These are phyloP conservation scores for Agriopis leucophaearia DNA, from an alignment of 2,888 invertebrate species.

Conservation along the genomic window DNA sequence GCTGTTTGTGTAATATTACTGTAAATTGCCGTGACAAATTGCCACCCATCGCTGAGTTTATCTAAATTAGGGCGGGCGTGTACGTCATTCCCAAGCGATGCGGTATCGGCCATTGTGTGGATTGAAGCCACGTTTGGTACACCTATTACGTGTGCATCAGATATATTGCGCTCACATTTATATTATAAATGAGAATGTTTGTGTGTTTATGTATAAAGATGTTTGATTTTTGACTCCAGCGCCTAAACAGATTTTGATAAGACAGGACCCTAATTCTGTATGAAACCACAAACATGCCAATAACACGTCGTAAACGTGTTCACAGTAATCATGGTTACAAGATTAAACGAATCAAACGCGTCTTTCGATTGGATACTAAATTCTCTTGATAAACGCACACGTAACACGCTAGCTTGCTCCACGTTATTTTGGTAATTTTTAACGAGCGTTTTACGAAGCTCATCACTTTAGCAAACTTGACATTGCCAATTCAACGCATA, in stretches of 20 bases:
- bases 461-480: too few relatives aligned
- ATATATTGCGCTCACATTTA: background rate
- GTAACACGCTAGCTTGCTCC: too few relatives aligned
- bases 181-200: background rate
- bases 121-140: conserved; percentile 7
- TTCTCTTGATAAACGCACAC: too few relatives aligned
- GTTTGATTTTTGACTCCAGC: background rate
- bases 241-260: too few relatives aligned
- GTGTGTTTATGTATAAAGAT: background rate
- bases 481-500: too few relatives aligned
- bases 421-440: too few relatives aligned
- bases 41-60: conserved; percentile 26
- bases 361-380: too few relatives aligned
- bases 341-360: too few relatives aligned
- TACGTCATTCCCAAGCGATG: conserved; percentile 23
- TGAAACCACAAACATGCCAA: too few relatives aligned
- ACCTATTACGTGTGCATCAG: conserved; percentile 4
- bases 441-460: too few relatives aligned
- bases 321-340: background rate
- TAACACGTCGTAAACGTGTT: too few relatives aligned
- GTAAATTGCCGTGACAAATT: conserved; percentile 32
- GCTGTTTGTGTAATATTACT: conserved; percentile 27
- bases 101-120: conserved; percentile 4
- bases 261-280: too few relatives aligned
- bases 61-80: conserved; percentile 27